Percentiles rank a stretch among this genome's conserved stretches.
Evolutionary conservation across 2,888 invertebrate species (phyloP).

Genomic region (Sphaerophoria rueppellii): DNA sequence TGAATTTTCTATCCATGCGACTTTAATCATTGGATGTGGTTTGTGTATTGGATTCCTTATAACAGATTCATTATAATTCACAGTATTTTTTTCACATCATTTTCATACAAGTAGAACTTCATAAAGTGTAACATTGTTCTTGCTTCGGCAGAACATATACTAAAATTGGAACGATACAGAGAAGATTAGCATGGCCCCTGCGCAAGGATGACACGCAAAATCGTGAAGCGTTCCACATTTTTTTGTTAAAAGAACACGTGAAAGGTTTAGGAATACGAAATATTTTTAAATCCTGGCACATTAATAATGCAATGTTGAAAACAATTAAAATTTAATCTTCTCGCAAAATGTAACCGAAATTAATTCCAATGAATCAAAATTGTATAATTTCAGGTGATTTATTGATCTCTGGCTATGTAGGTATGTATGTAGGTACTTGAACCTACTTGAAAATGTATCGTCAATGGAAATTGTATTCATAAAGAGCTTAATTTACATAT

Average conservation of each 20-base stretch:
- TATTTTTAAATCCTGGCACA: neutral
- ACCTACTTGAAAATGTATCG: constrained; percentile 5
- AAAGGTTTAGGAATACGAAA: too few species aligned
- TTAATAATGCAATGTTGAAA: neutral
- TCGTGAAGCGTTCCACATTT: constrained; percentile 89
- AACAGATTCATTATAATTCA: too few species aligned
- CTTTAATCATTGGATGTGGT: too few species aligned
- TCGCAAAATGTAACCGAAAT: constrained; percentile 28
- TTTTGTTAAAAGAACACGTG: constrained; percentile 1
- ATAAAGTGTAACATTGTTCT: constrained; percentile 82
- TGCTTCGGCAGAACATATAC: constrained; percentile 91
- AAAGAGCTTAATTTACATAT: neutral
- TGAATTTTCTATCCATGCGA: too few species aligned
- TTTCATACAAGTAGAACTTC: too few species aligned
- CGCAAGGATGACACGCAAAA: constrained; percentile 97
- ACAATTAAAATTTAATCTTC: constrained; percentile 30
- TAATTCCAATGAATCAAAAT: constrained; percentile 51
- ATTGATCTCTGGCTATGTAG: constrained; percentile 1
- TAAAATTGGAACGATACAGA: constrained; percentile 96
- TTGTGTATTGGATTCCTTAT: too few species aligned
- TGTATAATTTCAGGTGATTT: constrained; percentile 36
- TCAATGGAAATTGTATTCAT: constrained; percentile 2
- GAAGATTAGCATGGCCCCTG: constrained; percentile 96
- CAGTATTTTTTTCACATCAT: too few species aligned
- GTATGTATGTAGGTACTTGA: neutral